Conservation (phyloP, 2,888 invertebrate genomes). For the Pammene fasciana region DNA sequence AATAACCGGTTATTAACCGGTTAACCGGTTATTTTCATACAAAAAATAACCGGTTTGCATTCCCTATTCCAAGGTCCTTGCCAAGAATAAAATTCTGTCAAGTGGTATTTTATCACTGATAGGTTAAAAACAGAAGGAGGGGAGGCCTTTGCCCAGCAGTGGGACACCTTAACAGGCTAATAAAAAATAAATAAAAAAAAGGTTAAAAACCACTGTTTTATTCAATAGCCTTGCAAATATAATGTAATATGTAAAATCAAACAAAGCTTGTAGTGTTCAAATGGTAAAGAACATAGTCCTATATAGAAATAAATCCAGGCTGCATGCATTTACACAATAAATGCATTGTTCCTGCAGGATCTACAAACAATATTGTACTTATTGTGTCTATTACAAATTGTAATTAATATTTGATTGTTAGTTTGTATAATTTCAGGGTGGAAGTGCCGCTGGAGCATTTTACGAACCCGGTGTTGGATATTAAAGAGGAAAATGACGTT, state of each 20-base stretch:
- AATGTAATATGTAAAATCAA: background rate
- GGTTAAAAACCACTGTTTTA: no score
- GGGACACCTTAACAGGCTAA: no score
- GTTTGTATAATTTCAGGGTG: constrained; percentile 76
- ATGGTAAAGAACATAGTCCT: background rate
- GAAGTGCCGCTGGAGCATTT: constrained; percentile 87
- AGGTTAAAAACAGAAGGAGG: no score
- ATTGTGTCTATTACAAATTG: constrained; percentile 27
- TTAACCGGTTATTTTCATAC: no score
- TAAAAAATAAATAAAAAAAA: no score
- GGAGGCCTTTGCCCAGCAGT: no score
- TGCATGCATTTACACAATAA: constrained; percentile 14
- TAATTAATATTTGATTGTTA: constrained; percentile 42
- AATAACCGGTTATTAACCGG: no score
- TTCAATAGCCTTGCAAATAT: no score
- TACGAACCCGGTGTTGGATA: constrained; percentile 70
- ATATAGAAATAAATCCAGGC: background rate
- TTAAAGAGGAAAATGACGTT: constrained; percentile 86
- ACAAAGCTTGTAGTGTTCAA: background rate
- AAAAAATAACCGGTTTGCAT: no score
- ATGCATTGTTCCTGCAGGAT: constrained; percentile 10
- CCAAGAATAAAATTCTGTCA: no score
- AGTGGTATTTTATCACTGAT: no score
- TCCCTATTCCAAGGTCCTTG: no score
- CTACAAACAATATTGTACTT: background rate